Percentiles rank a stretch among this genome's conserved stretches.
phyloP scores from a whole-genome alignment of 2,888 invertebrate species.

The Hedychridium roseum region DNA sequence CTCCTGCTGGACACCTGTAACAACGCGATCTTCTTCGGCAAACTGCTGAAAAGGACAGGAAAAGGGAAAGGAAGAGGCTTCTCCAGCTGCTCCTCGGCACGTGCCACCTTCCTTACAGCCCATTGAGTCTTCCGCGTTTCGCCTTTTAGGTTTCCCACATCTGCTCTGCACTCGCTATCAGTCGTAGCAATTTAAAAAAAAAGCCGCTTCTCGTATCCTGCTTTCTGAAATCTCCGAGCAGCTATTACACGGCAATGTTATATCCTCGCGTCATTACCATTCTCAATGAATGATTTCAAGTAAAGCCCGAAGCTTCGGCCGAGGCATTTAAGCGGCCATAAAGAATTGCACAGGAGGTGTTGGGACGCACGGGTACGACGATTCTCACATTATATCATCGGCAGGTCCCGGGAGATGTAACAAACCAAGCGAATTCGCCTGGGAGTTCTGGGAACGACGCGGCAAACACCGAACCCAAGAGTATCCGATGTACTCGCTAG shows the following conservation, averaged over 20 bases:
- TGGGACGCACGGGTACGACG: too few relatives aligned
- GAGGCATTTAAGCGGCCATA: too few relatives aligned
- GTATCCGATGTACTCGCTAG: constrained; percentile 55
- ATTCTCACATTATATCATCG: constrained; percentile 61
- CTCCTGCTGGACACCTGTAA: constrained; percentile 1
- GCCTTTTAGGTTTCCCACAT: neutral
- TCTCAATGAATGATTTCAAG: too few relatives aligned
- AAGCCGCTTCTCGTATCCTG: too few relatives aligned
- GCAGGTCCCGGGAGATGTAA: constrained; percentile 48
- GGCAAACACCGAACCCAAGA: constrained; percentile 49
- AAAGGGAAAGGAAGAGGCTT: constrained; percentile 22
- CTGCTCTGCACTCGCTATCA: too few relatives aligned
- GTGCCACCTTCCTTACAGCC: constrained; percentile 12
- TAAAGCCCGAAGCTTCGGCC: too few relatives aligned
- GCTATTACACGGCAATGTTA: too few relatives aligned
- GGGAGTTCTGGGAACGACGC: constrained; percentile 59
- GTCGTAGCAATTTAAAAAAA: too few relatives aligned
- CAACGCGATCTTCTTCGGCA: constrained; percentile 6
- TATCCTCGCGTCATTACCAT: too few relatives aligned
- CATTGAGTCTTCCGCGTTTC: too few relatives aligned
- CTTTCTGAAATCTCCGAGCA: too few relatives aligned
- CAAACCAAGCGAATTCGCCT: constrained; percentile 43
- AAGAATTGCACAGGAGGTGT: constrained; percentile 7
- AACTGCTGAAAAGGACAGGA: too few relatives aligned
- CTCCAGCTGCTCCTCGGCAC: constrained; percentile 24